A percentile compares a stretch with the other conserved stretches of the same genome.
Conservation (phyloP, 1,140 invertebrate species). For the Nylanderia fulva region DNA sequence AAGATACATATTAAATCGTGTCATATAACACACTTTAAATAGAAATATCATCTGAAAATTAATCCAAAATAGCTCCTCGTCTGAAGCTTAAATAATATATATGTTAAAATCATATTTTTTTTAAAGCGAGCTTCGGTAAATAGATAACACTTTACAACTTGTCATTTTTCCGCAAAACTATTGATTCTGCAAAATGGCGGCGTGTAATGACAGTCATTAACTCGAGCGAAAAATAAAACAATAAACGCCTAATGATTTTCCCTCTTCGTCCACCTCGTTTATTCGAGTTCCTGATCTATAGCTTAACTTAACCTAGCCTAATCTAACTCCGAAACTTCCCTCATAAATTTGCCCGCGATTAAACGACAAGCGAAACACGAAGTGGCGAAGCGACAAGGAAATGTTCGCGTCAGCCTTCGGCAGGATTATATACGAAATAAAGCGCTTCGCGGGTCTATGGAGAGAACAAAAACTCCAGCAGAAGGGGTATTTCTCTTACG, state of each 20-base stretch:
- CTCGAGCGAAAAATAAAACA: neutral
- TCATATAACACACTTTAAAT: too few relatives aligned
- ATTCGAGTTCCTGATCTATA: too few relatives aligned
- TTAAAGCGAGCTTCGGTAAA: too few relatives aligned
- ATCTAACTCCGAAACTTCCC: constrained; percentile 5
- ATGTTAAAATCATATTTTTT: too few relatives aligned
- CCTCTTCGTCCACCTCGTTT: neutral
- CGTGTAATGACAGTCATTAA: neutral
- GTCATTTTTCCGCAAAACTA: too few relatives aligned
- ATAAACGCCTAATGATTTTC: neutral
- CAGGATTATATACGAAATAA: constrained; percentile 13
- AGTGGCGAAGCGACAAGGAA: neutral
- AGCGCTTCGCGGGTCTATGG: neutral
- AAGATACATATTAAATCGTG: too few relatives aligned
- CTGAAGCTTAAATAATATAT: too few relatives aligned
- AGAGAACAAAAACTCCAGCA: neutral
- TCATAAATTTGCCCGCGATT: constrained; percentile 13
- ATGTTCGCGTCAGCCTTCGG: neutral
- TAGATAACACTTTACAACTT: too few relatives aligned
- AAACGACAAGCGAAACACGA: neutral
- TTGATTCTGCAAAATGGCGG: neutral
- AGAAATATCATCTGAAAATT: too few relatives aligned
- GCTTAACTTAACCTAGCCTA: too few relatives aligned
- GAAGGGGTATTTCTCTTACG: neutral
- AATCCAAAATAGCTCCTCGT: too few relatives aligned